Conservation (phyloP, 2,113 vertebrate genomes). For the Thamnaconus septentrionalis region DNA sequence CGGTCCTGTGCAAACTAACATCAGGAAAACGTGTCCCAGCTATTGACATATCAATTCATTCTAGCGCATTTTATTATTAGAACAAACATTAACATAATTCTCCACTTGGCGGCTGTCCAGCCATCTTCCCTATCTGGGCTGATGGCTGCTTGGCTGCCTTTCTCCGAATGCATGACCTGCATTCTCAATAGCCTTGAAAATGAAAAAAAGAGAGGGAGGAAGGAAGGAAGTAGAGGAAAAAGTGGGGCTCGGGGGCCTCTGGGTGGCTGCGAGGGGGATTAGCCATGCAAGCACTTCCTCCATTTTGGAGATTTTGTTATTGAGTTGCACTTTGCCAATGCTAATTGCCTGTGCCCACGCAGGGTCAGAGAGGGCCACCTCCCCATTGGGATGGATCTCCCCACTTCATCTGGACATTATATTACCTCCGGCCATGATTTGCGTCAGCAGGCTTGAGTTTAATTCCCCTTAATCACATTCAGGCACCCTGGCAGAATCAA, state of each 20-base stretch:
- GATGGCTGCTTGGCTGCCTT: conserved; percentile 60
- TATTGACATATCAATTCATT: conserved; percentile 63
- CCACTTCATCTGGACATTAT: conserved; percentile 67
- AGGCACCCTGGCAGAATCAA: conserved; percentile 58
- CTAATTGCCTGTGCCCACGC: conserved; percentile 63
- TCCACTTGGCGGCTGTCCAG: conserved; percentile 66
- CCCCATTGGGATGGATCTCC: conserved; percentile 51
- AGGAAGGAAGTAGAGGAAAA: too few species aligned
- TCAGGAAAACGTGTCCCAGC: conserved; percentile 41
- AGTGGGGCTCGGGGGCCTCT: conserved; percentile 13
- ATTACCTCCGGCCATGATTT: conserved; percentile 64
- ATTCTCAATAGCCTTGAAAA: conserved; percentile 57
- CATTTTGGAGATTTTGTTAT: conserved; percentile 71
- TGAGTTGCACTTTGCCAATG: conserved; percentile 69
- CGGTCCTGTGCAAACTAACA: conserved; percentile 43
- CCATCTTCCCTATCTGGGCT: conserved; percentile 54
- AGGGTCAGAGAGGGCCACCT: conserved; percentile 54
- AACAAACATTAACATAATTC: conserved; percentile 74
- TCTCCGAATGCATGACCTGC: conserved; percentile 54
- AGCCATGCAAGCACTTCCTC: conserved; percentile 57
- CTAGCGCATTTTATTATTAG: conserved; percentile 68
- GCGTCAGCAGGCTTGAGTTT: conserved; percentile 60
- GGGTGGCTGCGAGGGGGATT: conserved; percentile 33
- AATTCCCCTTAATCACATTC: conserved; percentile 67
- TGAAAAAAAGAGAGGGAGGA: too few species aligned